phyloP scores from a whole-genome alignment of 2,797 vertebrate genomes.

The Emys orbicularis region DNA sequence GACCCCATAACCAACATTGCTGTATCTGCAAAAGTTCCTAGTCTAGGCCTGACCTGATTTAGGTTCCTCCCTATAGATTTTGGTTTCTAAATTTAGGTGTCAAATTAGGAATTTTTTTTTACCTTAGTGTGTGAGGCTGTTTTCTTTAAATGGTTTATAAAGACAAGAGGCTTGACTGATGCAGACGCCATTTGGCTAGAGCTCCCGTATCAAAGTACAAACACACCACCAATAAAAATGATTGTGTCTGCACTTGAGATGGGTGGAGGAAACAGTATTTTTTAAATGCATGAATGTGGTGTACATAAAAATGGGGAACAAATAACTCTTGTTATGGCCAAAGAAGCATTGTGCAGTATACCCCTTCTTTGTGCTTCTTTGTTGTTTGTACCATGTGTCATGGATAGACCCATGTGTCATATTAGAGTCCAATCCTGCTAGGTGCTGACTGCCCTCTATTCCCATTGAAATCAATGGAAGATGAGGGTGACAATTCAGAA shows the following conservation, averaged over 20 bases:
- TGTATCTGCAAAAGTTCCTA: slow-evolving; percentile 40
- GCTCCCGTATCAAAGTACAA: neutral
- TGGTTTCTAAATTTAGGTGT: slow-evolving; percentile 66
- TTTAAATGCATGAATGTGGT: neutral
- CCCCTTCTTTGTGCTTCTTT: accelerated
- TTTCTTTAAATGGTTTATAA: neutral
- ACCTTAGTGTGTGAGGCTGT: neutral
- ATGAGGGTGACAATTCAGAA: neutral
- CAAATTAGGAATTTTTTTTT: slow-evolving; percentile 59
- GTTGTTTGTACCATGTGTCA: neutral
- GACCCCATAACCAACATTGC: slow-evolving; percentile 49
- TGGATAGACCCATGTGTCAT: neutral
- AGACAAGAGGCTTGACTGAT: neutral
- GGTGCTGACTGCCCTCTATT: neutral
- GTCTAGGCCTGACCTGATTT: slow-evolving; percentile 48
- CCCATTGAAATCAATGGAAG: neutral
- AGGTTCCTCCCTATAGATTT: slow-evolving; percentile 51
- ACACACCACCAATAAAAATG: neutral
- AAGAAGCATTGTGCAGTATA: neutral
- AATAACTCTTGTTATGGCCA: neutral
- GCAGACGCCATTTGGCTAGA: neutral
- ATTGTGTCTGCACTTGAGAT: neutral
- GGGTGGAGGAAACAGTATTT: neutral
- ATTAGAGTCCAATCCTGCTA: neutral
- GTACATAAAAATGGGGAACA: neutral